Base-by-base conservation (phyloP, 1,140 invertebrate species). In the Apis dorsata region DNA sequence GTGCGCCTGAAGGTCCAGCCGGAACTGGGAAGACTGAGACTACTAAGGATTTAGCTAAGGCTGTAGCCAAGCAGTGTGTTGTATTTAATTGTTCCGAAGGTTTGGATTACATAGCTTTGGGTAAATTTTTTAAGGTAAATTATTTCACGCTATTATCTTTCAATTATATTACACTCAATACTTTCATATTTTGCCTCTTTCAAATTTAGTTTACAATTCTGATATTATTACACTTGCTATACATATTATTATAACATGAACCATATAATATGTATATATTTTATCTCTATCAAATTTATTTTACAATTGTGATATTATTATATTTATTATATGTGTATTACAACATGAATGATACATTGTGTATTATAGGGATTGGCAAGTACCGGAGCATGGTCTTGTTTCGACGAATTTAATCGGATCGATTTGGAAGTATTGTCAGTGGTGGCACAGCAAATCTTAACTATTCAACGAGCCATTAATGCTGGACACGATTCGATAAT, bases 11-110 rank as follows among this genome's bases (percentile, higher is more conserved):
- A 95, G 98, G 98, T 15, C 98, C 98, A 0, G 98, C 98, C 9
- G 98, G 98, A 60, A 97, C 98, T 1, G 99, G 99, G 34, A 99
- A 99, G 94, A 99, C 98, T 1, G 98, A 99, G 94, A 99, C 98
- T 0, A 98, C 97, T 0, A 99, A 99, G 94, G 98, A 99, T 95
- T 94, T 99, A 85, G 98, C 98, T 1, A 99, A 99, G 93, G 98
- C 98, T 12, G 97, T 99, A 1, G 98, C 98, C 0, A 99, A 99
- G 90, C 98, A 99, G 91, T 99, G 98, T 91, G 98, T 99, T 11
- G 98, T 99, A 0, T 99, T 99, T 91, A 99, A 99, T 94, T 99
- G 98, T 91, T 99, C 98, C 0, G 97, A 97, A 90, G 97, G 98
- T 65, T 93, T 99, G 24, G 98, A 99, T 93, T 99, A 98, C 90